These are phyloP conservation scores for Matsumurasca onukii DNA, from an alignment of 1,140 invertebrate species.

Conservation along the genomic window DNA sequence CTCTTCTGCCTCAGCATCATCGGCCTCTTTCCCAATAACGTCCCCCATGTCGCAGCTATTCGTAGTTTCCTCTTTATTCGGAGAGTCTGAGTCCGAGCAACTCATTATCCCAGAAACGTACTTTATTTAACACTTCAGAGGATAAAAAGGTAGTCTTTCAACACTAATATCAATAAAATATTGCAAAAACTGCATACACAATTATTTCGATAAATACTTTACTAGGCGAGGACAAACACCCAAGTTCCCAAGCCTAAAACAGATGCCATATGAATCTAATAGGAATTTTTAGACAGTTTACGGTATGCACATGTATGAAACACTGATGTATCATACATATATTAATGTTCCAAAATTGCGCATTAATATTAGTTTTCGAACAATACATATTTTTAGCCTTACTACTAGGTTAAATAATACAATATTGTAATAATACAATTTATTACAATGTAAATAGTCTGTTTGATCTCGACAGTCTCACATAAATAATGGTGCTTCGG, in stretches of 20 bases:
- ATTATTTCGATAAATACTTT: slow-evolving; percentile 23
- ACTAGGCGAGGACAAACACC: slow-evolving; percentile 31
- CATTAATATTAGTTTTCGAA: too few relatives aligned
- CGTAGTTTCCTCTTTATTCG: slow-evolving; percentile 37
- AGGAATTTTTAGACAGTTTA: too few relatives aligned
- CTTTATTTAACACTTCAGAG: slow-evolving; percentile 5
- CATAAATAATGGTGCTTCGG: too few relatives aligned
- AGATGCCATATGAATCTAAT: not conserved
- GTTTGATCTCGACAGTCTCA: too few relatives aligned
- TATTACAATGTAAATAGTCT: too few relatives aligned
- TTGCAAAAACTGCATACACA: slow-evolving; percentile 18
- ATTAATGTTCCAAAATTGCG: too few relatives aligned
- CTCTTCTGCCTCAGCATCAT: slow-evolving; percentile 41
- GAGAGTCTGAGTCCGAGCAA: slow-evolving; percentile 40
- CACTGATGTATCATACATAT: too few relatives aligned
- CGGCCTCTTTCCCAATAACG: slow-evolving; percentile 45
- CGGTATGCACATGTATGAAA: too few relatives aligned
- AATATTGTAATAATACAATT: too few relatives aligned
- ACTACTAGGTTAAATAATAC: too few relatives aligned
- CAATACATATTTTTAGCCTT: too few relatives aligned
- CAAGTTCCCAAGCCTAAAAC: slow-evolving; percentile 30
- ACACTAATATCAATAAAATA: not conserved
- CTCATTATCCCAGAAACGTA: slow-evolving; percentile 37
- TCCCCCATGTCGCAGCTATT: slow-evolving; percentile 45
- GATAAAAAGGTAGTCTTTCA: not conserved